Percentiles rank a stretch among this genome's conserved stretches.
Evolutionary conservation across 2,113 vertebrate species (phyloP).

Genomic region (Anguilla japonica): DNA sequence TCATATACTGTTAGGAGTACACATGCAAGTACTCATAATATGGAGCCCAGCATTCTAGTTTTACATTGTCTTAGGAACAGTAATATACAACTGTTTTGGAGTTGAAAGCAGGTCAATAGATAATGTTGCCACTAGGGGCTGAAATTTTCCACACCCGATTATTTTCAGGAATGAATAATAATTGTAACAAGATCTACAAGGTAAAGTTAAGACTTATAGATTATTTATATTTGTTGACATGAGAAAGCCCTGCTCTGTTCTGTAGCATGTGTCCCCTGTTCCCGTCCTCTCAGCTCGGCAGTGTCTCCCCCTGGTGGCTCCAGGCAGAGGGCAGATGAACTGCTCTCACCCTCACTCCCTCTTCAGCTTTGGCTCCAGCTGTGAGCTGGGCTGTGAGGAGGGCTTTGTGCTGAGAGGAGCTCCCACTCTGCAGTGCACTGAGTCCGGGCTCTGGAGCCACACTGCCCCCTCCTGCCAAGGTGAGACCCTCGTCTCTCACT

Average conservation of each 20-base stretch:
- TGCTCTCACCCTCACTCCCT: conserved; percentile 41
- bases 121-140: too few relatives aligned
- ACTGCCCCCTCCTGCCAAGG: conserved; percentile 64
- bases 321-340: conserved; percentile 43
- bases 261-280: background rate
- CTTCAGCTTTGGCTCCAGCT: conserved; percentile 51
- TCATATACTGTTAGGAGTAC: background rate
- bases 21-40: too few relatives aligned
- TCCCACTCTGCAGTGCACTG: conserved; percentile 37
- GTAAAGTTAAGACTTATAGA: background rate
- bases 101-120: too few relatives aligned
- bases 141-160: too few relatives aligned
- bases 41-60: too few relatives aligned
- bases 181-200: too few relatives aligned
- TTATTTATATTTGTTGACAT: background rate
- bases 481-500: conserved; percentile 29
- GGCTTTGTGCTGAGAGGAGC: conserved; percentile 57
- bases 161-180: too few relatives aligned
- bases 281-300: conserved; percentile 46
- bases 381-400: conserved; percentile 52
- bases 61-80: too few relatives aligned
- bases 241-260: background rate
- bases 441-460: conserved; percentile 63
- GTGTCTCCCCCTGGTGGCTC: conserved; percentile 48
- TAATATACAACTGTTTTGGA: too few relatives aligned